phyloP scores from a whole-genome alignment of 2,797 vertebrate genomes.

The Muraenolepis orangiensis region DNA sequence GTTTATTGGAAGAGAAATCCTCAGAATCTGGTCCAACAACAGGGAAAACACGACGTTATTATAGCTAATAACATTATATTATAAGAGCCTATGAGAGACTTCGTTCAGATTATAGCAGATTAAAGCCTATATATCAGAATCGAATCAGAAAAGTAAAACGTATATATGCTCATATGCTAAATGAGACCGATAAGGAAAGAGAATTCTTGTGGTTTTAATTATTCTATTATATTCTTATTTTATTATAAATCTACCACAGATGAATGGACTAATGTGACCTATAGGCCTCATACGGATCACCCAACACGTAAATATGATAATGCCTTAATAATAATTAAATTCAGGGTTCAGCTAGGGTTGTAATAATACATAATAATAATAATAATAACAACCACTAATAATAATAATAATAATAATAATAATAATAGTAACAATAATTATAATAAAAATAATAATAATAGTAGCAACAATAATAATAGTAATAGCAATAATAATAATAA shows the following conservation, averaged over 20 bases:
- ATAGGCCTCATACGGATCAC: not conserved
- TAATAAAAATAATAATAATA: not conserved
- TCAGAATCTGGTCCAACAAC: constrained; percentile 84
- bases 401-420: constrained; percentile 8
- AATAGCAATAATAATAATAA: not conserved
- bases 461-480: not conserved
- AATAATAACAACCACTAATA: not conserved
- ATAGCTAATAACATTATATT: no score
- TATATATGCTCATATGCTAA: no score
- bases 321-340: not conserved
- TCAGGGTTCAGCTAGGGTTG: not conserved
- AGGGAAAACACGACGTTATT: constrained; percentile 4
- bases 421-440: constrained; percentile 3
- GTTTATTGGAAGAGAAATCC: constrained; percentile 92
- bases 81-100: not conserved
- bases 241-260: not conserved
- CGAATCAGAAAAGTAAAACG: not conserved
- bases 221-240: not conserved
- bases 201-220: not conserved
- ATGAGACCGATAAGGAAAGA: no score
- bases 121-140: not conserved
- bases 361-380: not conserved
- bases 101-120: not conserved
- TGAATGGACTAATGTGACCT: not conserved
- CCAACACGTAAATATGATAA: constrained; percentile 5